Base-by-base conservation (phyloP, 1,140 invertebrate genomes). In the Anastatus disparis region DNA sequence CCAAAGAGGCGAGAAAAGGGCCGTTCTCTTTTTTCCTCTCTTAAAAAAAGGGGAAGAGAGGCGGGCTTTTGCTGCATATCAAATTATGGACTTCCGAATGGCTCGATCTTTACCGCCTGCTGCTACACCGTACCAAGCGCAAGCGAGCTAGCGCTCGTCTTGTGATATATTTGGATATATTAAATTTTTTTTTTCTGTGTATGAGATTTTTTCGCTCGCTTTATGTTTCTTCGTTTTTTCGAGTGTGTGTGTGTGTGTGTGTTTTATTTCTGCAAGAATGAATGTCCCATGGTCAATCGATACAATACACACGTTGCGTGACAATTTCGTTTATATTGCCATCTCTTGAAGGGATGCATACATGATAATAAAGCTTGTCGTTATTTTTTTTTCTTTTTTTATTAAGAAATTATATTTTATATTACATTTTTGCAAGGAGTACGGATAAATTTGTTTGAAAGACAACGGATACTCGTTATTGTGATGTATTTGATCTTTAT, bases 101-200 rank as follows among this genome's bases (percentile, higher is more conserved):
- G 84, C 78, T n/a, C 83, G 82, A 83, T 84, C 81, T n/a, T n/a
- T n/a, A 78, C 79, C 83, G 78, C 81, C 83, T 79, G 81, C 83
- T 84, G 81, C 82, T 78, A 76, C 9, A 44, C 15, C 8, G 15
- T 15, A 8, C 40, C 40, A 3, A 8, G 7, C 40, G n/a, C 40
- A 3, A 15, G 79, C 80, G 82, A n/a, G 78, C 82, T 82, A 79
- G 81, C 83, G 84, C 82, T 81, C 73, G 74, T 73, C 75, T n/a
- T n/a, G 79, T 84, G 82, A 85, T 85, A 84, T 85, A 85, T 85
- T 83, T 84, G 82, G 83, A 85, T 84, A 84, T 85, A 85, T 85
- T 85, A 84, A 84, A 85, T 84, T 84, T 85, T 85, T 82, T 84
- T 84, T 72, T 59, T 4, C 31, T n/a, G n/a, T n/a, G n/a, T n/a